phyloP scores from a whole-genome alignment of 2,888 invertebrate genomes.

The Stenodera caucasica region DNA sequence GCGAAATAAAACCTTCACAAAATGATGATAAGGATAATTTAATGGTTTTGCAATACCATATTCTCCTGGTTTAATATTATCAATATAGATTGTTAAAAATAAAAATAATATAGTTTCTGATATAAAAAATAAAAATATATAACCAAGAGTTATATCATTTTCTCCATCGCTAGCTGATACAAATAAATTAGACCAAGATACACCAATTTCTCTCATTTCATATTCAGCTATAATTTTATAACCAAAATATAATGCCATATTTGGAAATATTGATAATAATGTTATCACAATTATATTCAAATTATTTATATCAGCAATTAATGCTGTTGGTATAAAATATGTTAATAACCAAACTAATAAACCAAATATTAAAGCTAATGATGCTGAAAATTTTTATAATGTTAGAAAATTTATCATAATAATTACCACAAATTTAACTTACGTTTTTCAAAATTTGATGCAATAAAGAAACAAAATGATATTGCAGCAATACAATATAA shows the following conservation, averaged over 20 bases:
- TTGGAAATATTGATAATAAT: constrained; percentile 47
- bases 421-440: constrained; percentile 47
- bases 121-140: constrained; percentile 57
- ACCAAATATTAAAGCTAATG: constrained; percentile 48
- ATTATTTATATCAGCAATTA: constrained; percentile 27
- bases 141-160: constrained; percentile 48
- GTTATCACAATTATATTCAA: constrained; percentile 30
- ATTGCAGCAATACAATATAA: constrained; percentile 72
- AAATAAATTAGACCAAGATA: constrained; percentile 57
- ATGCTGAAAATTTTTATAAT: constrained; percentile 47
- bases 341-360: constrained; percentile 50
- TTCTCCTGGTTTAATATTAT: constrained; percentile 61
- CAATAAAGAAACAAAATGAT: constrained; percentile 75
- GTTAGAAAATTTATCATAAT: no score
- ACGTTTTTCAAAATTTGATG: constrained; percentile 78
- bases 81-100: constrained; percentile 64
- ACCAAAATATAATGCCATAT: constrained; percentile 49
- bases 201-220: constrained; percentile 54
- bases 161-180: constrained; percentile 44
- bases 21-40: constrained; percentile 40
- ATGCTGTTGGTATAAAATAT: constrained; percentile 44
- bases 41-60: constrained; percentile 64
- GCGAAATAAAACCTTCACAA: constrained; percentile 39
- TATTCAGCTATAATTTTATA: constrained; percentile 47
- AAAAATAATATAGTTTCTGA: constrained; percentile 59